Evolutionary conservation across 2,113 vertebrate genomes (phyloP).

Genomic region (Phaetusa simplex): DNA sequence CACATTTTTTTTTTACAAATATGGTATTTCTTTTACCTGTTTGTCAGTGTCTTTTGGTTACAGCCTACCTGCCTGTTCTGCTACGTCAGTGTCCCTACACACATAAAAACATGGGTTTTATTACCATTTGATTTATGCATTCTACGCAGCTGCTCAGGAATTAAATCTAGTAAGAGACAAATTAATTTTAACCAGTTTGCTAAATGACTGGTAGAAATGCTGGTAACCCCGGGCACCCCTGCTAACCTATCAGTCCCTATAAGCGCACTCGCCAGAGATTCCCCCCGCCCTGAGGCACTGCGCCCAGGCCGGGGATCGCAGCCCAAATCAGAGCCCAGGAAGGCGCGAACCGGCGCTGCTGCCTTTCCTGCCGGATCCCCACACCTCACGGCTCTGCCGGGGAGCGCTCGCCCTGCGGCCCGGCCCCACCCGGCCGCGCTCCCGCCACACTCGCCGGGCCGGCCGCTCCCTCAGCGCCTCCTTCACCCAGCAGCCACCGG

Average conservation of each 20-base stretch:
- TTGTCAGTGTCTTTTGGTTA: background rate
- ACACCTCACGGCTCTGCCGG: background rate
- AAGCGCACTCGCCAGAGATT: fast-evolving
- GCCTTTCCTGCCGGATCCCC: background rate
- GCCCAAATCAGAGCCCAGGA: background rate
- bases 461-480: background rate
- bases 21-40: background rate
- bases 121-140: fast-evolving
- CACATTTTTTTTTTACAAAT: background rate
- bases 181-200: fast-evolving
- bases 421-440: too few species aligned
- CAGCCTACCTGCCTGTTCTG: background rate
- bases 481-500: background rate
- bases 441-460: background rate
- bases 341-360: background rate
- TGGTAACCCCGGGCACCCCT: background rate
- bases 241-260: fast-evolving
- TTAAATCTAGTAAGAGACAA: fast-evolving
- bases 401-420: background rate
- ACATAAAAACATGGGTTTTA: fast-evolving
- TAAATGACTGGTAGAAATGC: background rate
- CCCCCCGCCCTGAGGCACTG: background rate
- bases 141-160: fast-evolving
- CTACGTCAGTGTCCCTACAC: fast-evolving
- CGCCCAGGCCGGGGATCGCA: background rate